Percentiles rank a stretch among this genome's conserved stretches.
These are phyloP conservation scores for Aegithalos caudatus DNA, from an alignment of 2,113 vertebrate genomes.

Conservation along the genomic window DNA sequence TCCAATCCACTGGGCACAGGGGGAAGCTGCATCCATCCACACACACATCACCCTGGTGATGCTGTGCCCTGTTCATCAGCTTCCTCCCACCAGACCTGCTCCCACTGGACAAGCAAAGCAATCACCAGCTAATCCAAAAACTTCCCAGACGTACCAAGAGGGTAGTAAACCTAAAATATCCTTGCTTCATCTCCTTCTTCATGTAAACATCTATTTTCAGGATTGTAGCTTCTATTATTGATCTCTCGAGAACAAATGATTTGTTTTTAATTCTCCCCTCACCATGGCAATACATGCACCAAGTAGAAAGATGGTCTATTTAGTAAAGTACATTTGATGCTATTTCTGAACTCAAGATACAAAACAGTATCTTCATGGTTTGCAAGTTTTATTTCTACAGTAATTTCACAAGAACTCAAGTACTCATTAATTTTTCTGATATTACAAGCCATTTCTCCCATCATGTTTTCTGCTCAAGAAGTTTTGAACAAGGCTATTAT, in stretches of 20 bases:
- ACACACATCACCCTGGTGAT: neutral
- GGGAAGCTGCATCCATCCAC: neutral
- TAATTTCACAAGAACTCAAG: neutral
- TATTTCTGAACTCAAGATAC: neutral
- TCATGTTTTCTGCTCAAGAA: neutral
- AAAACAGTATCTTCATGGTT: neutral
- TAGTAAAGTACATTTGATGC: neutral
- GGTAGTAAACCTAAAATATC: slow-evolving; percentile 19
- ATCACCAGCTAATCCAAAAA: neutral
- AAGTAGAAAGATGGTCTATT: neutral
- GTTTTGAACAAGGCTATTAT: neutral
- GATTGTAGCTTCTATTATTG: neutral
- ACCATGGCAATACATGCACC: neutral
- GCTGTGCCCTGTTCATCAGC: neutral
- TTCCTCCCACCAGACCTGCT: neutral
- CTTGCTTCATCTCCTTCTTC: neutral
- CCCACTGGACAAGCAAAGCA: neutral
- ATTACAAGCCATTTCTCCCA: neutral
- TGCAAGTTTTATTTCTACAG: neutral
- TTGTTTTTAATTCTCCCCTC: neutral
- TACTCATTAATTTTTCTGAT: neutral
- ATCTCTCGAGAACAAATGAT: neutral
- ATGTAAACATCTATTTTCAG: neutral
- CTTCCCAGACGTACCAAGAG: neutral
- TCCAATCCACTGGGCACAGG: neutral